Percentiles rank a stretch among this genome's conserved stretches.
Conservation (phyloP, 2,888 invertebrate genomes). For the Acrobasis consociella region DNA sequence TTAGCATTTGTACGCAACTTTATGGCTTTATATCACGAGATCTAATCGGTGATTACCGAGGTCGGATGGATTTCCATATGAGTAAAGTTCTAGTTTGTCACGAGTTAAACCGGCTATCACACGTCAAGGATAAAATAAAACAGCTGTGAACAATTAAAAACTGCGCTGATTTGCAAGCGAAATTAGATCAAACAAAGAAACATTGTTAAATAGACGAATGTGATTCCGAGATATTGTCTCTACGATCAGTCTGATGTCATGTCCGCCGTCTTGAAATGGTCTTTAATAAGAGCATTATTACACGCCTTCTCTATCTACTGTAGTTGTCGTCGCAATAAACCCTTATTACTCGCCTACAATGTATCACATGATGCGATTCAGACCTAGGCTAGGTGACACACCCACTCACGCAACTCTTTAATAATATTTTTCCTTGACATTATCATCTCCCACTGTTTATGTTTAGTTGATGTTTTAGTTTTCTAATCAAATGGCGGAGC, state of each 20-base stretch:
- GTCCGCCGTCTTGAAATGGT: conserved; percentile 12
- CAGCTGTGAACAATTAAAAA: conserved; percentile 25
- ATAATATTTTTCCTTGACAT: conserved; percentile 27
- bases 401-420: conserved; percentile 27
- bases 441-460: conserved; percentile 17
- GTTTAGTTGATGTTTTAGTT: conserved; percentile 1
- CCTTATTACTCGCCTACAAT: conserved; percentile 29
- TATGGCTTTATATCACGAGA: conserved; percentile 28
- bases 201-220: conserved; percentile 19
- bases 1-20: background rate
- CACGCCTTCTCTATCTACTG: conserved; percentile 7
- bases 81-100: conserved; percentile 41
- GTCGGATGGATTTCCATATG: conserved; percentile 49
- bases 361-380: conserved; percentile 30
- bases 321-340: conserved; percentile 24
- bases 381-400: conserved; percentile 34
- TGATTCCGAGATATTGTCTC: conserved; percentile 11
- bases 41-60: conserved; percentile 42
- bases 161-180: conserved; percentile 20
- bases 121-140: conserved; percentile 29
- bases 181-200: conserved; percentile 22
- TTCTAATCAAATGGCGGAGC: background rate
- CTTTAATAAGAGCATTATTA: conserved; percentile 17
- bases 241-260: conserved; percentile 4
- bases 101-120: conserved; percentile 44